Conservation (phyloP, 2,113 vertebrate species). For the Pitta sordida region DNA sequence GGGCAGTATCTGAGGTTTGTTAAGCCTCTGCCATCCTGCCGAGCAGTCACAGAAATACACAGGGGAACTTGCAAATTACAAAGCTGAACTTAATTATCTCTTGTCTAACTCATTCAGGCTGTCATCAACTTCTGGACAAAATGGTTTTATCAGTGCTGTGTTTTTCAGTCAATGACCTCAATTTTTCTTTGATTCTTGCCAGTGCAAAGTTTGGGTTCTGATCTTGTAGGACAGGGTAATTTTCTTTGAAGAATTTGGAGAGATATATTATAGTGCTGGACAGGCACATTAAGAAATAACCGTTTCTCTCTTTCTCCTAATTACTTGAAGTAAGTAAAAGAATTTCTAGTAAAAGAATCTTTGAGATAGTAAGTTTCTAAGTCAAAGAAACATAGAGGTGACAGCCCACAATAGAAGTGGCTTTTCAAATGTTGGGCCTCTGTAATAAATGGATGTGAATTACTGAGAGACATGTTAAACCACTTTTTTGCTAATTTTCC, state of each 20-base stretch:
- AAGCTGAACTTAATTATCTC: conserved; percentile 28
- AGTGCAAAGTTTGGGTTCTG: background rate
- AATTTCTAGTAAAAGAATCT: background rate
- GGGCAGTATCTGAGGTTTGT: background rate
- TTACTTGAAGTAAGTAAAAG: background rate
- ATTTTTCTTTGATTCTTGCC: background rate
- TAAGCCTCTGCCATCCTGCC: background rate
- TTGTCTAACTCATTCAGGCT: background rate
- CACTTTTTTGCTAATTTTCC: background rate
- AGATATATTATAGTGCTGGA: background rate
- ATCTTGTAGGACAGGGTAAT: background rate
- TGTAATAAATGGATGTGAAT: background rate
- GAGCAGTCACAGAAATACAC: background rate
- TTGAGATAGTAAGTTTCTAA: background rate
- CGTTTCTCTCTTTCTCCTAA: background rate
- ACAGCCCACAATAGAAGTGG: background rate
- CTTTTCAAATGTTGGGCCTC: background rate
- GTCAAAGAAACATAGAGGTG: background rate
- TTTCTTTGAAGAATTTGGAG: background rate
- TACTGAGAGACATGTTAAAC: background rate
- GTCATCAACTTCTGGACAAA: background rate
- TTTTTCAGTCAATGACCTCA: background rate
- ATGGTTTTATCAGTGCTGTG: background rate
- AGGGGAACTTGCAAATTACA: background rate
- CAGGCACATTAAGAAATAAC: background rate